Evolutionary conservation across 2,797 vertebrate genomes (phyloP).

Genomic region (Malacoctenus gilli): DNA sequence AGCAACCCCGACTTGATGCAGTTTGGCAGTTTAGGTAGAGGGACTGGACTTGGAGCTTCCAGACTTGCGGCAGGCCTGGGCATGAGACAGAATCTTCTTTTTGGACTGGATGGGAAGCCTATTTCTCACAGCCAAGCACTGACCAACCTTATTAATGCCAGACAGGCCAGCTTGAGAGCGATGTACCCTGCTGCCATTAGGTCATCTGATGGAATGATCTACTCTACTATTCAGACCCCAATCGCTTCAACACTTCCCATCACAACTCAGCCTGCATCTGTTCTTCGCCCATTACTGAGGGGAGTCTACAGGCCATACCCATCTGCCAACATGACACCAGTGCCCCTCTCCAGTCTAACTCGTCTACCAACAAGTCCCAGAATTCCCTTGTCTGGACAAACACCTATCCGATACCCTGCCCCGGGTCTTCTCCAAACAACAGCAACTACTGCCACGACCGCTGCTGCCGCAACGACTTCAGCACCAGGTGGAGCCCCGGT

Average conservation of each 20-base stretch:
- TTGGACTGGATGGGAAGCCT: constrained; percentile 87
- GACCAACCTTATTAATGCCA: constrained; percentile 85
- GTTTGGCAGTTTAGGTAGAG: constrained; percentile 81
- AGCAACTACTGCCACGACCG: constrained; percentile 58
- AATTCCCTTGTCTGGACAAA: constrained; percentile 83
- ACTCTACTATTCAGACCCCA: constrained; percentile 98
- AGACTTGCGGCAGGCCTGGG: constrained; percentile 82
- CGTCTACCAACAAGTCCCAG: constrained; percentile 88
- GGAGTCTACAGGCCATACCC: constrained; percentile 89
- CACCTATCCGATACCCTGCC: constrained; percentile 84
- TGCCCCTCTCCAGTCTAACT: constrained; percentile 90
- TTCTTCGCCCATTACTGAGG: constrained; percentile 89
- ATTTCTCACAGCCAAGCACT: constrained; percentile 84
- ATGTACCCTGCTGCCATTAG: constrained; percentile 93
- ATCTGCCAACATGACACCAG: constrained; percentile 85
- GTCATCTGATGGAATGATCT: constrained; percentile 96
- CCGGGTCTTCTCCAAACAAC: constrained; percentile 79
- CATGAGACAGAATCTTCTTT: constrained; percentile 86
- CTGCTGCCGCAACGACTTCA: constrained; percentile 47
- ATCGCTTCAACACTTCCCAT: constrained; percentile 98
- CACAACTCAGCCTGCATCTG: constrained; percentile 95
- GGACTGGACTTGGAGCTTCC: constrained; percentile 68
- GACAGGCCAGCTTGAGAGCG: constrained; percentile 87
- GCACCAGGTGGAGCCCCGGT: constrained; percentile 47
- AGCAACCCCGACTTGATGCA: constrained; percentile 89